phyloP scores from a whole-genome alignment of 2,888 invertebrate species.

The Micoletzkya japonica region DNA sequence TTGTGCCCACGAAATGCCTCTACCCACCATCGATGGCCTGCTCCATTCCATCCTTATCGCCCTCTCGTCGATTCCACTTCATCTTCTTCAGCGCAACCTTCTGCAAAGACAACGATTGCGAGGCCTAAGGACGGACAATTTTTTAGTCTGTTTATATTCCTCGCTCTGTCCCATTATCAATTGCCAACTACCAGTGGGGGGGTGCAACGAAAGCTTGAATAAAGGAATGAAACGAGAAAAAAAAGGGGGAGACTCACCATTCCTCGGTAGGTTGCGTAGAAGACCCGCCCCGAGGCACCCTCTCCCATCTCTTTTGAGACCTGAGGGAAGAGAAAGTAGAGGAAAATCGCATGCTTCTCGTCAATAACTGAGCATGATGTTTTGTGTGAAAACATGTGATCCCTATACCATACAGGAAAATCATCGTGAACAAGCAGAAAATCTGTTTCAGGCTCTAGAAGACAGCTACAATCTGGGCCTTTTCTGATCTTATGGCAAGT shows the following conservation, averaged over 20 bases:
- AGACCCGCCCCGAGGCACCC: conserved; percentile 16
- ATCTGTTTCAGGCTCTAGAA: background rate
- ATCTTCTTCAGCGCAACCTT: conserved; percentile 11
- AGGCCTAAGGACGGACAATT: no score
- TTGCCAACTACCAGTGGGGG: no score
- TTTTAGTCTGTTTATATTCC: no score
- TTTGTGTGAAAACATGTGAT: background rate
- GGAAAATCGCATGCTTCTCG: no score
- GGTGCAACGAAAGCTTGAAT: no score
- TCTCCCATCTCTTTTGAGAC: background rate
- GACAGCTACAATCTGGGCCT: no score
- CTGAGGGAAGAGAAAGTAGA: no score
- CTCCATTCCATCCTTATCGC: conserved; percentile 12
- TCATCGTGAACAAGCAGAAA: no score
- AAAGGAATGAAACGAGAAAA: background rate
- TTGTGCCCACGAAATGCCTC: no score
- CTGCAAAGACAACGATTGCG: background rate
- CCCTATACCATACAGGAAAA: no score
- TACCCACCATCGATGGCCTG: conserved; percentile 14
- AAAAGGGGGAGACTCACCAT: background rate
- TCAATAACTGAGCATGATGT: no score
- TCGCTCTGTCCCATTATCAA: no score
- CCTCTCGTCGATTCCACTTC: background rate
- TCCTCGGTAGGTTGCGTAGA: background rate
- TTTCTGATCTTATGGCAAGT: background rate